Percentiles rank a stretch among this genome's conserved stretches.
Conservation (phyloP, 2,888 invertebrate species). For the Malthinus seriepunctatus region DNA sequence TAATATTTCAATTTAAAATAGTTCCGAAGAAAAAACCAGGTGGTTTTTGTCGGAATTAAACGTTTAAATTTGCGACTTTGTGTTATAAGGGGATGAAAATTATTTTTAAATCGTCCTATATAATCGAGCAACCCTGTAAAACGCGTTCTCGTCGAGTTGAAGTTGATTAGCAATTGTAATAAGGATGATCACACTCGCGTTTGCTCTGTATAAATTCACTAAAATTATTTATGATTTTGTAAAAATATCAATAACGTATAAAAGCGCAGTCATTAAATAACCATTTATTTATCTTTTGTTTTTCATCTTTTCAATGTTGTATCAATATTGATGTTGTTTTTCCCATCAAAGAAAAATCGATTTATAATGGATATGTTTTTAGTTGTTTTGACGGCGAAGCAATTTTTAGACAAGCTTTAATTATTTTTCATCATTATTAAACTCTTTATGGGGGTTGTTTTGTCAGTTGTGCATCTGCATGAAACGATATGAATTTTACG, state of each 20-base stretch:
- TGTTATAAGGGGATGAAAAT: too few species aligned
- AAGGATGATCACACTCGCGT: conserved; percentile 40
- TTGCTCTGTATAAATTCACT: conserved; percentile 35
- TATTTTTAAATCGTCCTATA: too few species aligned
- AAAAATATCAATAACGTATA: neutral
- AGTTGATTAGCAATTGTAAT: conserved; percentile 51
- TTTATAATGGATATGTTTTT: too few species aligned
- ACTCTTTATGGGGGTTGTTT: neutral
- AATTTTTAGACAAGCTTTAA: neutral
- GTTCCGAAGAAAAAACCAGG: too few species aligned
- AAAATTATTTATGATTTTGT: conserved; percentile 7
- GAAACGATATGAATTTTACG: conserved; percentile 32
- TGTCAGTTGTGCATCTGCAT: neutral
- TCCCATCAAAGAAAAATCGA: too few species aligned
- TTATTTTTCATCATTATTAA: neutral
- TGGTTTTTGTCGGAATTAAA: too few species aligned
- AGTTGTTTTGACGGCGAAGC: neutral
- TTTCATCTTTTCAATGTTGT: neutral
- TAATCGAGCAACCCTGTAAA: conserved; percentile 37
- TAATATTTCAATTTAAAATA: too few species aligned
- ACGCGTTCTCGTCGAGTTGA: conserved; percentile 36
- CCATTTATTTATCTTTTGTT: conserved; percentile 7
- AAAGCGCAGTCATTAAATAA: conserved; percentile 3
- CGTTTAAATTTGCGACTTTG: too few species aligned
- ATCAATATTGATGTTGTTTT: neutral